These are phyloP conservation scores for Trigoniulus corallinus DNA, from an alignment of 1,140 invertebrate species.

Conservation along the genomic window DNA sequence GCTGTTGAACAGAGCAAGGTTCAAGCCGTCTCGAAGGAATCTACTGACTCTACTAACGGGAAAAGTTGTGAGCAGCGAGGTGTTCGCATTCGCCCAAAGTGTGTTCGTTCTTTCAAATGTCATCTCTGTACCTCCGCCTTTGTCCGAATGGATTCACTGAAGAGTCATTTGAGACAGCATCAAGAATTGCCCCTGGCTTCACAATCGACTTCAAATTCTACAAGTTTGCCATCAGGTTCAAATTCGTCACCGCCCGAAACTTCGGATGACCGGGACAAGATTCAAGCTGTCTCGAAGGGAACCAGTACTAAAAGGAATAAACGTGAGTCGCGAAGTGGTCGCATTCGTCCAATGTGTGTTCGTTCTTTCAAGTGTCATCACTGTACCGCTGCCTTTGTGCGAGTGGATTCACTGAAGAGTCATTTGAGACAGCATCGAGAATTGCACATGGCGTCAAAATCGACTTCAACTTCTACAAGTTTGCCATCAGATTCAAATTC, in stretches of 20 bases:
- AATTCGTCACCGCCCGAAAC: no score
- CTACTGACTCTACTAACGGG: no score
- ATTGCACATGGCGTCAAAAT: no score
- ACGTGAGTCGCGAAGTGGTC: no score
- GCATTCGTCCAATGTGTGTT: conserved; percentile 14
- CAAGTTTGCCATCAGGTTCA: conserved; percentile 1
- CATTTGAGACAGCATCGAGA: conserved; percentile 22
- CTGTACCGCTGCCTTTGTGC: conserved; percentile 23
- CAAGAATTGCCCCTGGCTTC: no score
- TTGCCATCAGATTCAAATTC: conserved; percentile 4
- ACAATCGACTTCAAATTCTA: conserved; percentile 1
- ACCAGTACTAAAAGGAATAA: no score
- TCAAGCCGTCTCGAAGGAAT: no score
- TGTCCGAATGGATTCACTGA: conserved; percentile 24
- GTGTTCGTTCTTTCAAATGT: conserved; percentile 19
- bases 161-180: conserved; percentile 23
- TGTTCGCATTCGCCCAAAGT: no score
- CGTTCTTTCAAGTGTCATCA: conserved; percentile 18
- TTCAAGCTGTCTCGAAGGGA: no score
- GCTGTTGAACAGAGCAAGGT: no score
- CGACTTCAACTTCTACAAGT: background rate
- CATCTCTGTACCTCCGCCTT: conserved; percentile 19
- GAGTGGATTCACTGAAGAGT: conserved; percentile 23
- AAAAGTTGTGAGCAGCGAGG: no score
- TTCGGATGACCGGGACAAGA: no score